Percentiles rank a stretch among this genome's conserved stretches.
Evolutionary conservation across 2,113 vertebrate genomes (phyloP).

Genomic region (Falco punctatus): DNA sequence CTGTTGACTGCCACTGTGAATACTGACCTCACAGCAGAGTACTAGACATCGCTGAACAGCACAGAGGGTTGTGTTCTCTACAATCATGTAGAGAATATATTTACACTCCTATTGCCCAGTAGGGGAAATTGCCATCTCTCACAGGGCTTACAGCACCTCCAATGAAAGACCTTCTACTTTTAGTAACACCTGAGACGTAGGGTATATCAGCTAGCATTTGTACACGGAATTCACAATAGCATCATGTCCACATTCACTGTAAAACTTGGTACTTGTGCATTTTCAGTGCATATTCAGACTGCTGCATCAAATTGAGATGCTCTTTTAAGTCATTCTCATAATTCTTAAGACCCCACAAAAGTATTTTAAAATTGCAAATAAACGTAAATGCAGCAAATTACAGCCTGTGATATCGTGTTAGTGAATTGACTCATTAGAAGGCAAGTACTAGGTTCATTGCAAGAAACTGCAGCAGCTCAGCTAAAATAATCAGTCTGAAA

Average conservation of each 20-base stretch:
- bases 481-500: neutral
- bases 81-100: conserved; percentile 25
- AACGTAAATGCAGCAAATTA: neutral
- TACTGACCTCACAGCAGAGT: conserved; percentile 55
- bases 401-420: neutral
- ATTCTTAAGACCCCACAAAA: neutral
- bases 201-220: neutral
- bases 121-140: neutral
- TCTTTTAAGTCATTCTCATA: neutral
- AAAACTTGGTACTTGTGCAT: neutral
- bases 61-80: conserved; percentile 7
- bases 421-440: conserved; percentile 1
- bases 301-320: neutral
- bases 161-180: conserved; percentile 18
- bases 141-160: neutral
- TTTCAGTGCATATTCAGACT: neutral
- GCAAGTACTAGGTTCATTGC: neutral
- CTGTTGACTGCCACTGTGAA: conserved; percentile 63
- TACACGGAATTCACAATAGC: neutral
- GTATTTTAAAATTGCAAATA: neutral
- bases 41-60: conserved; percentile 27
- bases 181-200: neutral
- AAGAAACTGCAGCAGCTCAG: neutral
- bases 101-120: conserved; percentile 22
- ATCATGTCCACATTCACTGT: neutral